These are phyloP conservation scores for Hemichromis elongatus DNA, from an alignment of 2,113 vertebrate species.

Conservation along the genomic window DNA sequence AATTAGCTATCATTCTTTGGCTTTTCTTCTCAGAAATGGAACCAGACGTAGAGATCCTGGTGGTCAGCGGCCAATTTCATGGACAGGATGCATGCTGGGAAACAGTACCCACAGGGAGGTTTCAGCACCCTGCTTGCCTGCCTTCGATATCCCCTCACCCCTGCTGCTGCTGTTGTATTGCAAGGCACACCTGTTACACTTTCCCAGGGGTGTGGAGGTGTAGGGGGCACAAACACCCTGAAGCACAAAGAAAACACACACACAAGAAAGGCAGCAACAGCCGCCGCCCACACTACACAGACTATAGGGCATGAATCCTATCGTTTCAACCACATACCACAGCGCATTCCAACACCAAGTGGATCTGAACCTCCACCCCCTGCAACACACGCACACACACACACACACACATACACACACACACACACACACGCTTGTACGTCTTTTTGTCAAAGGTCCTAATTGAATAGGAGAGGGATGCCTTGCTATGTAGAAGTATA, in stretches of 20 bases:
- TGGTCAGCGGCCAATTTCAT: slow-evolving; percentile 4
- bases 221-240: slow-evolving; percentile 73
- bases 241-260: slow-evolving; percentile 37
- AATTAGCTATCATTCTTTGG: slow-evolving; percentile 24
- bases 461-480: background rate
- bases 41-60: background rate
- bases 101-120: background rate
- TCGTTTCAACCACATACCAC: slow-evolving; percentile 8
- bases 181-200: slow-evolving; percentile 88
- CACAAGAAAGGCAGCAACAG: background rate
- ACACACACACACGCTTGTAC: background rate
- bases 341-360: slow-evolving; percentile 35
- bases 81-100: background rate
- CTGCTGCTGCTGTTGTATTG: slow-evolving; percentile 76
- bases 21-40: background rate
- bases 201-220: slow-evolving; percentile 80
- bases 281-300: slow-evolving; percentile 24
- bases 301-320: slow-evolving; percentile 10
- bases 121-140: background rate
- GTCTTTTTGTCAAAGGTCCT: background rate
- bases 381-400: background rate
- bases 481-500: background rate
- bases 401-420: background rate
- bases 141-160: slow-evolving; percentile 33
- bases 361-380: background rate